Percentiles rank a stretch among this genome's conserved stretches.
These are phyloP conservation scores for Mormyrops boulengeri DNA, from an alignment of 2,797 vertebrate genomes.

Conservation along the genomic window DNA sequence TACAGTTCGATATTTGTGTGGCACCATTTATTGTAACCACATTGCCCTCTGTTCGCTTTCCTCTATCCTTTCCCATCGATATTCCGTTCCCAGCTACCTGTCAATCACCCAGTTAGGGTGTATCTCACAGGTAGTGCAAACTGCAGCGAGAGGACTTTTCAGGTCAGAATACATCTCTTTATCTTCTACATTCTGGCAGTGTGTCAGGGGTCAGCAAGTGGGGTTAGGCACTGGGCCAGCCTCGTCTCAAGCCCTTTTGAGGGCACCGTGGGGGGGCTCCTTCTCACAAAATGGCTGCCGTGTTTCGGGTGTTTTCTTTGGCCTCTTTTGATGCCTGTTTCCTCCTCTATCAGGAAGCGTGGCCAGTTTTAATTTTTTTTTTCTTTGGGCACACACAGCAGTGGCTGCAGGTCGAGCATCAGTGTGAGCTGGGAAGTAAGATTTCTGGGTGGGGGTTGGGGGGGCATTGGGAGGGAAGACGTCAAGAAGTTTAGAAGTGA, in stretches of 20 bases:
- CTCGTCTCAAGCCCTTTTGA: too few relatives aligned
- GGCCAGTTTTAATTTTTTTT: background rate
- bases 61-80: background rate
- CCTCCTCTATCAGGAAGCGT: background rate
- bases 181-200: background rate
- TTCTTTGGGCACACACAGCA: background rate
- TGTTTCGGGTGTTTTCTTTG: background rate
- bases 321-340: background rate
- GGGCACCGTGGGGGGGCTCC: background rate
- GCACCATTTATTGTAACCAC: background rate
- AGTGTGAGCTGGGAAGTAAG: background rate
- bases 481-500: background rate
- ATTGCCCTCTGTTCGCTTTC: background rate
- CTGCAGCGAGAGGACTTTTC: background rate
- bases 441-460: background rate
- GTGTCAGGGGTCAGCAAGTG: background rate
- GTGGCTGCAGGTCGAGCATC: background rate
- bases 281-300: background rate
- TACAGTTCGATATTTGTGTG: background rate
- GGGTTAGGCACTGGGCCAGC: background rate
- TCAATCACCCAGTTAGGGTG: background rate
- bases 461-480: background rate
- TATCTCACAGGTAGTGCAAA: background rate
- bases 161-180: background rate
- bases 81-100: background rate